phyloP scores from a whole-genome alignment of 2,888 invertebrate species.

The Dusona sp. region DNA sequence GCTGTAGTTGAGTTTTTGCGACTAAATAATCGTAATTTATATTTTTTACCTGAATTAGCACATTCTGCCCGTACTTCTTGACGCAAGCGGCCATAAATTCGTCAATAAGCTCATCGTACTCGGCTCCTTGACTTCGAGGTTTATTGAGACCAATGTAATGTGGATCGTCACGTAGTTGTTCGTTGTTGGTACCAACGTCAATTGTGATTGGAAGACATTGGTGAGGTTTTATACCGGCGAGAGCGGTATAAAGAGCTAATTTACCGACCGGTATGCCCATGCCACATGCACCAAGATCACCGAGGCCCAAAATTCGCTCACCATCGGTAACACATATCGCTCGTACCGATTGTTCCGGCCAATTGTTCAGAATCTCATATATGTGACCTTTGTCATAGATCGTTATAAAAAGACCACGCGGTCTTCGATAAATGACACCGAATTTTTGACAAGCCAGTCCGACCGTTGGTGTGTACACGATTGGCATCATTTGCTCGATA shows the following conservation, averaged over 20 bases:
- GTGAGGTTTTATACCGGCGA: constrained; percentile 98
- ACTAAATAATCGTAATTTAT: neutral
- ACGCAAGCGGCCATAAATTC: constrained; percentile 99
- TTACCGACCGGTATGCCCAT: constrained; percentile 99
- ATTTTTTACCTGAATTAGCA: constrained; percentile 88
- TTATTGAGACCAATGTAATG: constrained; percentile 97
- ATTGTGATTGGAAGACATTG: constrained; percentile 97
- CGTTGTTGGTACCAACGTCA: constrained; percentile 98
- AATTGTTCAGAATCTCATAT: constrained; percentile 95
- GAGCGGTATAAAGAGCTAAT: constrained; percentile 96
- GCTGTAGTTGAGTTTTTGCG: neutral
- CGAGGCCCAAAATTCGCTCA: constrained; percentile 97
- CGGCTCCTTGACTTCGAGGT: constrained; percentile 92
- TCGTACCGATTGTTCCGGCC: constrained; percentile 95
- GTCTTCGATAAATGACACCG: constrained; percentile 96
- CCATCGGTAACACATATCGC: constrained; percentile 98
- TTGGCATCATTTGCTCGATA: constrained; percentile 97
- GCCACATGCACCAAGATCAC: constrained; percentile 98
- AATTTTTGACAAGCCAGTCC: constrained; percentile 99
- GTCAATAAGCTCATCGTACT: constrained; percentile 97
- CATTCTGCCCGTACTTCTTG: constrained; percentile 93
- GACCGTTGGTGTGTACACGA: constrained; percentile 99
- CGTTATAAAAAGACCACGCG: constrained; percentile 97
- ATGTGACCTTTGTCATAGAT: constrained; percentile 97
- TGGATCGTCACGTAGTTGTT: constrained; percentile 95